Conservation (phyloP, 2,797 vertebrate genomes). For the Sardinella longiceps region DNA sequence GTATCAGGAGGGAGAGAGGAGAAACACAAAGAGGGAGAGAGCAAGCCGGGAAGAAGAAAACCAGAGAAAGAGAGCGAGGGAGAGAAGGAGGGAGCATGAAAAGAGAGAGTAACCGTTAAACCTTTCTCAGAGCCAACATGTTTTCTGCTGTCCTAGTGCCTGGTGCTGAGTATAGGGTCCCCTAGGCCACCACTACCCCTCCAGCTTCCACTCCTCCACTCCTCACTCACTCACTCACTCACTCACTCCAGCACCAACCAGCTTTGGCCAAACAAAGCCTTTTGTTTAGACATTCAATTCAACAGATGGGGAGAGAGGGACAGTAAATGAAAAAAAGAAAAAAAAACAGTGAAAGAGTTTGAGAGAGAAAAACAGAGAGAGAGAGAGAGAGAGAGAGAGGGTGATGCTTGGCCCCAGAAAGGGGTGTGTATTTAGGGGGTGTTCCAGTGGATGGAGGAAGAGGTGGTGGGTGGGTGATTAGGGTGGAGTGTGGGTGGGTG, state of each 20-base stretch:
- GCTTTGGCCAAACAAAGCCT: constrained; percentile 68
- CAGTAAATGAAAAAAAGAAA: constrained; percentile 70
- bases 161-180: neutral
- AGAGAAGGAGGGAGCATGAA: constrained; percentile 40
- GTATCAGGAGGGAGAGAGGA: neutral
- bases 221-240: constrained; percentile 62
- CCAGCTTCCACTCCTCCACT: constrained; percentile 38
- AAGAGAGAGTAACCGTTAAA: constrained; percentile 42
- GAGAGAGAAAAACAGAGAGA: neutral
- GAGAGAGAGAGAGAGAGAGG: constrained; percentile 11
- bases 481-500: neutral
- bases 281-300: constrained; percentile 72
- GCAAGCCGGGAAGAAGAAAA: neutral
- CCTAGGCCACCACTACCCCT: constrained; percentile 48
- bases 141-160: neutral
- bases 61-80: constrained; percentile 30
- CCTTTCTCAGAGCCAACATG: constrained; percentile 53
- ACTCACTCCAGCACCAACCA: constrained; percentile 57
- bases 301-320: constrained; percentile 78
- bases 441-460: neutral
- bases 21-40: neutral
- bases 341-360: neutral
- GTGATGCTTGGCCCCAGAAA: neutral
- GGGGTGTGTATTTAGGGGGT: neutral
- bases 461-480: neutral